phyloP scores from a whole-genome alignment of 2,113 vertebrate species.

The Melanocharis versteri region DNA sequence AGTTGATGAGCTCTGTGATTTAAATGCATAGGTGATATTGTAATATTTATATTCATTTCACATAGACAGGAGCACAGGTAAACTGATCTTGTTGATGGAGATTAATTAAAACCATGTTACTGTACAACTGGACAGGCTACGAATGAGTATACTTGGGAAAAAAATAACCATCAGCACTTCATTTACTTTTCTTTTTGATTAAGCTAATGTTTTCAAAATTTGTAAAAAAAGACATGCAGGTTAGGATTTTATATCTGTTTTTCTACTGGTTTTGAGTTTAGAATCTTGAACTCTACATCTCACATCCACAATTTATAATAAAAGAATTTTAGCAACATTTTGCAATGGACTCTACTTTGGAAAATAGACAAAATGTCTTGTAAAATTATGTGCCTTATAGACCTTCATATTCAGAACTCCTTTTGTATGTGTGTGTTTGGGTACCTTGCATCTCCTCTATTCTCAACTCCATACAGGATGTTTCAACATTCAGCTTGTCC shows the following conservation, averaged over 20 bases:
- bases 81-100: constrained; percentile 57
- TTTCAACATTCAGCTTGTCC: neutral
- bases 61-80: constrained; percentile 65
- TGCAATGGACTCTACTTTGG: neutral
- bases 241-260: neutral
- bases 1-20: constrained; percentile 79
- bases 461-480: neutral
- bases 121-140: neutral
- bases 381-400: neutral
- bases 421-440: rapidly evolving
- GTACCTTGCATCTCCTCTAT: neutral
- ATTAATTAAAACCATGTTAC: constrained; percentile 70
- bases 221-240: neutral
- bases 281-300: neutral
- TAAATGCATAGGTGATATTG: constrained; percentile 72
- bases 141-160: neutral
- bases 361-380: neutral
- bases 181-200: constrained; percentile 1
- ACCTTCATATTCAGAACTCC: neutral
- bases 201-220: neutral
- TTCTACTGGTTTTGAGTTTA: neutral
- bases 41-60: constrained; percentile 70
- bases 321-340: neutral
- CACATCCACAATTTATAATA: neutral
- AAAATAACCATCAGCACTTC: neutral